Base-by-base conservation (phyloP, 2,797 vertebrate genomes). In the Tamandua tetradactyla region DNA sequence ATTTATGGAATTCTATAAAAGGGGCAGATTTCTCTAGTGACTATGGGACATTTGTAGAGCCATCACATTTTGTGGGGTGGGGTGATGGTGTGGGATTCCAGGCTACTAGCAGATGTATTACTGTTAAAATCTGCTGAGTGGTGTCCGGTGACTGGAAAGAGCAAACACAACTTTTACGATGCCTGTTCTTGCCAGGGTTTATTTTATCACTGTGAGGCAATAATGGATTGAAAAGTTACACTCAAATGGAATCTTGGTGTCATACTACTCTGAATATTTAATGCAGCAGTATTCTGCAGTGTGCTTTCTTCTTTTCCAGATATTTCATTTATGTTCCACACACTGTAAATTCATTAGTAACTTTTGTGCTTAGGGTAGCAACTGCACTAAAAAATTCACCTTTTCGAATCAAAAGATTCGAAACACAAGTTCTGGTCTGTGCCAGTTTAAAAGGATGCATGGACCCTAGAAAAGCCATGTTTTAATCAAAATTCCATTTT, bases 1-100 rank as follows among this genome's bases (percentile, higher is more conserved):
- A 71, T 80, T 84, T 87, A 80, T 64, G 25, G 5, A 25, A 62
- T 66, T 92, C 83, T 80, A 37, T 87, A 47, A 88, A 87, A 35
- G 18, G 66, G 12, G n/a, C 15, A 62, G 32, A 72, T 94, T 59
- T 92, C 3, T 57, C n/a, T 78, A 62, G 49, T 71, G 37, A 91
- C 27, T 61, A 6, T 35, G 55, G 86, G 42, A 79, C 13, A 61
- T 49, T 69, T 69, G 23, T 76, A 85, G 68, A 91, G 59, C 22
- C 18, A 66, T 74, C 69, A 68, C n/a, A n/a, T n/a, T n/a, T n/a
- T n/a, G 52, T 15, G 49, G 4, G 17, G 15, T 15, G 49, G 49
- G 49, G 49, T 52, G 49, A 4, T 52, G 49, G 13, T 15, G 49
- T n/a, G 17, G 18, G 52, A 18, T 55, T 55, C 52, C 52, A 55